Base-by-base conservation (phyloP, 1,140 invertebrate species). In the Caenorhabditis brenneri region DNA sequence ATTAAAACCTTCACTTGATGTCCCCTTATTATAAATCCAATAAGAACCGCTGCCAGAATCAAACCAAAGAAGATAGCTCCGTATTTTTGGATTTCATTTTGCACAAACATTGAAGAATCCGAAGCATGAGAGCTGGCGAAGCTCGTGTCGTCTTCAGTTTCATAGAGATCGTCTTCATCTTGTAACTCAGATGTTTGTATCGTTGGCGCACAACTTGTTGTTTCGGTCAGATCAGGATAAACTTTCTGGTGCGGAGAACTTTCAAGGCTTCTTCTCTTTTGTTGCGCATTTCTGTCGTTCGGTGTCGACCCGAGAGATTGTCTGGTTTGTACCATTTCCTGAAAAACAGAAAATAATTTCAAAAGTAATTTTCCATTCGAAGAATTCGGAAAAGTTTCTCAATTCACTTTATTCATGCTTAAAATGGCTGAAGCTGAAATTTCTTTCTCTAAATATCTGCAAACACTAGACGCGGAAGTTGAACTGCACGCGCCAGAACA, bases 251-350 rank as follows among this genome's bases (percentile, higher is more conserved):
- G 3, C 10, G 16, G 33, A 2, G 29, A 19, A 16, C 33, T 36
- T 24, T 36, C 58, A 19, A 74, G 7, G n/a, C 36, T 74, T 46
- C 33, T 42, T 42, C 65, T 39, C 24, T 42, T 39, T 31, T 42
- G 19, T 7, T 15, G 58, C 4, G 27, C 31, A 36, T 33, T 36
- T 19, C 15, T 55, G 10, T 55, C 29, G 19, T 15, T 36, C 16
- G 58, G 7, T 24, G 31, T 29, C 9, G n/a, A 33, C 36, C 58
- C 58, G 16, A 33, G 9, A 10, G 58, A 65, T 33, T 65, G 33
- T 65, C 58, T 65, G 58, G 58, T 65, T 36, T 65, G 58, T n/a
- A 65, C 29, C 58, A 65, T 65, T 33, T 15, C 58, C 58, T 65
- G 58, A 65, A 65, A 55, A 27, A 29, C 1, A 22, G 1, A 0